Percentiles rank a stretch among this genome's conserved stretches.
Evolutionary conservation across 2,888 invertebrate species (phyloP).

Genomic region (Graphium colonna): DNA sequence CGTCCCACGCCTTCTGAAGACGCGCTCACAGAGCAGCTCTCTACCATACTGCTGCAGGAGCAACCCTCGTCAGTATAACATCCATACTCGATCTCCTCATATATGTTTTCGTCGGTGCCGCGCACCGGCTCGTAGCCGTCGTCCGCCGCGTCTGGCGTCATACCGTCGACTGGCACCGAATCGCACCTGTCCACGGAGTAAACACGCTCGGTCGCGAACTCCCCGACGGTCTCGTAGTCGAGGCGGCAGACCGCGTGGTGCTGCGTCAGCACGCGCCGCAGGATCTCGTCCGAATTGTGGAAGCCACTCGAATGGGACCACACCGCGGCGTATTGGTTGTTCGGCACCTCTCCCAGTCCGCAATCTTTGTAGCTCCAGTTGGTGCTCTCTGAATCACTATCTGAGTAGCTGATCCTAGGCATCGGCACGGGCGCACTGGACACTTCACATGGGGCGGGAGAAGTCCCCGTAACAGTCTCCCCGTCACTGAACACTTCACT

Average conservation of each 20-base stretch:
- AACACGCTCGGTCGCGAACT: constrained; percentile 45
- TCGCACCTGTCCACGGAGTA: constrained; percentile 67
- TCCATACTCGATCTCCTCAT: constrained; percentile 71
- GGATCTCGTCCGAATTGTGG: constrained; percentile 66
- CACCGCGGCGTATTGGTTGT: constrained; percentile 58
- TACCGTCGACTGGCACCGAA: constrained; percentile 54
- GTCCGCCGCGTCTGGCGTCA: constrained; percentile 71
- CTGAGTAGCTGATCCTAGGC: constrained; percentile 40
- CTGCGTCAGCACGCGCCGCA: constrained; percentile 52
- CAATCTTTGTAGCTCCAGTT: constrained; percentile 75
- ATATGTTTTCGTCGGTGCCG: constrained; percentile 69
- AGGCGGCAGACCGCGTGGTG: constrained; percentile 58
- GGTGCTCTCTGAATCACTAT: constrained; percentile 67
- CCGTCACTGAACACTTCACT: constrained; percentile 50
- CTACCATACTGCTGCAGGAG: constrained; percentile 71
- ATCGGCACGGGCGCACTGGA: constrained; percentile 53
- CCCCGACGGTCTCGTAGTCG: constrained; percentile 64
- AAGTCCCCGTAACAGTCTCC: constrained; percentile 38
- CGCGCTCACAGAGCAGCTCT: constrained; percentile 69
- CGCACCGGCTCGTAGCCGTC: constrained; percentile 72
- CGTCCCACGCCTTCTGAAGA: constrained; percentile 64
- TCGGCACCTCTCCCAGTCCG: constrained; percentile 46
- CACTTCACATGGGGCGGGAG: neutral
- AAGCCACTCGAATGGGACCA: constrained; percentile 73
- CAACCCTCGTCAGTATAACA: constrained; percentile 70